Base-by-base conservation (phyloP, 2,888 invertebrate species). In the Augiades crinisus region DNA sequence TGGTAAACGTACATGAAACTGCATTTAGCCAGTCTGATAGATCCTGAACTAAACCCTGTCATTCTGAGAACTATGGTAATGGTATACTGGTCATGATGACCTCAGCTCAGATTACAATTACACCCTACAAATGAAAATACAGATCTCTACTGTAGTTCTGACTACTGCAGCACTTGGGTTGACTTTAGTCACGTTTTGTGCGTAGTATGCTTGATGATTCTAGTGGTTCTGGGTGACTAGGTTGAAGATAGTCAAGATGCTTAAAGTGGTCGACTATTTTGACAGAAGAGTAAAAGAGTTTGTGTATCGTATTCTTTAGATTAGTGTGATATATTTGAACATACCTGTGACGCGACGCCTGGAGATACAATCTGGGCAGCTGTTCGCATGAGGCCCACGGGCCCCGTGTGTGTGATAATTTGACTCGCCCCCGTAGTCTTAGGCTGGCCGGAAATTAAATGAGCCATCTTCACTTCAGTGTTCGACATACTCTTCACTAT, bases 401-500 rank as follows among this genome's bases (percentile, higher is more conserved):
- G 67, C 47, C 76, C 82, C 24, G 83, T 58, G 56, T 89, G 89
- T 22, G 82, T 67, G 50, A 87, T 74, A 56, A 88, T 72, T 67
- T 88, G 90, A 62, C 72, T 79, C 38, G 81, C 63, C 52, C 68
- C 72, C 17, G 81, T 65, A 38, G 79, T 77, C 65, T 88, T 89
- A 21, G 78, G 60, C 61, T 85, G 87, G 6, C 81, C 81, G 45
- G 85, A 65, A 31, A 89, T 75, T 54, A 90, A 68, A 67, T 90
- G 88, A 55, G 88, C 76, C 87, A 89, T 89, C 78, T 89, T 90
- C 37, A 87, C 79, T 56, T 89, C 90, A 16, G 80, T 66, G 68
- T 78, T 86, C 1, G 87, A 68, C 54, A 87, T 82, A 66, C 75
- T 83, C 67, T 90, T 90, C 27, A 90, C 89, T 47, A 90, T 89